Conservation (phyloP, 2,113 vertebrate species). For the Nibea coibor region DNA sequence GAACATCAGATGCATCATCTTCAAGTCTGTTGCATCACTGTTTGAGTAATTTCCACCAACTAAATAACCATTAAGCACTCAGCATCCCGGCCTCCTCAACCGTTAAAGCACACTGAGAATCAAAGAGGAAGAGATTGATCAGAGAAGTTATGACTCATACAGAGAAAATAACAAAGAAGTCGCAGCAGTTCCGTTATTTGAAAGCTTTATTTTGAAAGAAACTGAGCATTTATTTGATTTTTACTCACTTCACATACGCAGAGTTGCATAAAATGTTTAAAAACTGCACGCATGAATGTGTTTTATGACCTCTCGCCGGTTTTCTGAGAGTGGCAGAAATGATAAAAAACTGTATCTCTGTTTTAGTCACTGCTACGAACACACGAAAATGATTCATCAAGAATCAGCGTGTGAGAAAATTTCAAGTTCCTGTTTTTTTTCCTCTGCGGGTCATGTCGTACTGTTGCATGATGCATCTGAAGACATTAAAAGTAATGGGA, state of each 20-base stretch:
- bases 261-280: constrained; percentile 10
- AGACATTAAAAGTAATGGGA: constrained; percentile 25
- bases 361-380: constrained; percentile 46
- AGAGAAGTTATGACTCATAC: constrained; percentile 34
- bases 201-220: background rate
- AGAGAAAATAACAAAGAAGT: constrained; percentile 1
- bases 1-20: constrained; percentile 68
- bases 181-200: background rate
- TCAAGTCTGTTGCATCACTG: constrained; percentile 43
- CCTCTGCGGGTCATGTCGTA: background rate
- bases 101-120: constrained; percentile 23
- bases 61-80: constrained; percentile 73
- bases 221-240: background rate
- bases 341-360: background rate
- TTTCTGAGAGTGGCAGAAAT: constrained; percentile 30
- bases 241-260: background rate
- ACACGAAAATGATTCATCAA: constrained; percentile 16
- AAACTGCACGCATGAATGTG: background rate
- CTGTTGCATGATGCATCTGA: constrained; percentile 8
- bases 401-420: background rate
- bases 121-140: constrained; percentile 46
- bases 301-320: background rate
- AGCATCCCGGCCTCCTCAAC: constrained; percentile 10
- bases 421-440: background rate
- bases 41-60: constrained; percentile 61